Base-by-base conservation (phyloP, 2,797 vertebrate species). In the Brachyalestes nurse region DNA sequence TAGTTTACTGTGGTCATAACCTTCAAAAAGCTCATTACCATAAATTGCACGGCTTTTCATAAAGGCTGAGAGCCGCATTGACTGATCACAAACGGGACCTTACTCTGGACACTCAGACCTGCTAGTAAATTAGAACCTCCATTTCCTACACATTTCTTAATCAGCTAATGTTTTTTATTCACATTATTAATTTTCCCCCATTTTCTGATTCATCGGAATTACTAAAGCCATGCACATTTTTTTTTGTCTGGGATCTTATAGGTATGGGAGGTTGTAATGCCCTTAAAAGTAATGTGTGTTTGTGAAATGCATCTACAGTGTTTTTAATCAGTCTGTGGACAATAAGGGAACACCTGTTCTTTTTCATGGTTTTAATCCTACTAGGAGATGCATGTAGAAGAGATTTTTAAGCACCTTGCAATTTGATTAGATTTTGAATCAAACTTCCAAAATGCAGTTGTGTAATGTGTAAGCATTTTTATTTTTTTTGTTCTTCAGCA, bases 91-190 rank as follows among this genome's bases (percentile, higher is more conserved):
- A 93, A 91, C 81, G 64, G 93, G 87, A 93, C 92, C 92, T 91
- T 93, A 89, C 92, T 92, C 91, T 89, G 92, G 94, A 95, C 94
- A 94, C 91, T 89, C 86, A 86, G 82, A 84, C 88, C 82, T 90
- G 90, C 92, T 90, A 88, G 90, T 94, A 94, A 95, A 95, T 94
- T 92, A 90, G 87, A 91, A 86, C 88, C 86, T 86, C 89, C 89
- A 78, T 82, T 79, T 85, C 90, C 88, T 91, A 93, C 93, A 92
- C 65, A 14, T 82, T 95, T 92, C 92, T 92, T 94, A 95, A 95
- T 95, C 93, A 95, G 93, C 93, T 94, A 95, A 94, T 95, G 94
- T 92, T 94, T 93, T 93, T 93, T 93, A 93, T 94, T 89, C 85
- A 88, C 90, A 90, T 93, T 94, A 94, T 94, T 94, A 91, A 94